These are phyloP conservation scores for Eremobia ochroleuca DNA, from an alignment of 2,888 invertebrate genomes.

Conservation along the genomic window DNA sequence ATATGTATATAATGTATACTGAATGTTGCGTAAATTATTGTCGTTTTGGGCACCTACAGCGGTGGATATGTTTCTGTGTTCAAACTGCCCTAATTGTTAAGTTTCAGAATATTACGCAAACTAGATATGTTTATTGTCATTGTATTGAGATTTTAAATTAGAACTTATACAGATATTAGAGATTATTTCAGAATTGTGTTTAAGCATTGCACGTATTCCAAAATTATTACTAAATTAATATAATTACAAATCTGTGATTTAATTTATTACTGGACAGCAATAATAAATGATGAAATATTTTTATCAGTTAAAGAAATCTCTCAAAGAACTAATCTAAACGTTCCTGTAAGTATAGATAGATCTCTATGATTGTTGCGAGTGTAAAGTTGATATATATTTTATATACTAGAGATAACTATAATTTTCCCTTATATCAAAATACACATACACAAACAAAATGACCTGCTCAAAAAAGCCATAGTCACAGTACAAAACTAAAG, in stretches of 20 bases:
- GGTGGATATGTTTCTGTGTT: constrained; percentile 63
- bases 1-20: constrained; percentile 74
- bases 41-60: constrained; percentile 78
- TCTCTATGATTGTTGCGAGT: constrained; percentile 88
- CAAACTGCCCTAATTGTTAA: constrained; percentile 82
- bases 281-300: constrained; percentile 66
- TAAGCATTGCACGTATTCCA: constrained; percentile 72
- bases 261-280: constrained; percentile 87
- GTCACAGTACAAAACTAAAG: not conserved
- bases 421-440: constrained; percentile 8
- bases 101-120: constrained; percentile 88
- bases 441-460: constrained; percentile 5
- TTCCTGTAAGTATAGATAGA: constrained; percentile 90
- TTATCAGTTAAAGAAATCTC: constrained; percentile 74
- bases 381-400: constrained; percentile 72
- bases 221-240: constrained; percentile 86
- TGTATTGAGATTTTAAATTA: constrained; percentile 83
- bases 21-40: constrained; percentile 87
- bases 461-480: constrained; percentile 4
- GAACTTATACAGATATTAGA: constrained; percentile 76
- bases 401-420: constrained; percentile 56
- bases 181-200: constrained; percentile 73
- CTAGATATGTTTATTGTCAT: constrained; percentile 79
- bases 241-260: constrained; percentile 88
- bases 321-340: constrained; percentile 88